Evolutionary conservation across 2,797 vertebrate genomes (phyloP).

Genomic region (Mareca strepera): DNA sequence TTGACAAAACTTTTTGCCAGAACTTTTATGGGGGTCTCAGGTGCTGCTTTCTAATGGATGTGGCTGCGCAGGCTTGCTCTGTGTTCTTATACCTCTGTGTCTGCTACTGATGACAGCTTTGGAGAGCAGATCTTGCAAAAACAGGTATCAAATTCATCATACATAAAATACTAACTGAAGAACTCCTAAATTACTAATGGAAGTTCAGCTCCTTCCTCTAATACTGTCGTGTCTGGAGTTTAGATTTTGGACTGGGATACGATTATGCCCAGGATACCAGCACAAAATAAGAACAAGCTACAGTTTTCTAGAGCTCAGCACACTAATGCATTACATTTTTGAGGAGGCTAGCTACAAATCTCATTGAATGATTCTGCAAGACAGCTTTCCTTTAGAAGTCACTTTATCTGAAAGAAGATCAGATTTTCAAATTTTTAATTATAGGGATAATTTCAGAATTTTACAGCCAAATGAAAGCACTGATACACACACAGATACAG

Average conservation of each 20-base stretch:
- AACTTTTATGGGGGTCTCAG: background rate
- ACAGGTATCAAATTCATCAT: background rate
- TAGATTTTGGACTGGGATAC: background rate
- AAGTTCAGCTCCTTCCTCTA: background rate
- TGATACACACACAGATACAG: background rate
- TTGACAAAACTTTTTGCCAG: background rate
- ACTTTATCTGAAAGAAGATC: background rate
- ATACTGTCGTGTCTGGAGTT: background rate
- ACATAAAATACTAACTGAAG: background rate
- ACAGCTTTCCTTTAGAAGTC: background rate
- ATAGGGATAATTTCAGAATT: constrained; percentile 13
- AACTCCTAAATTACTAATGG: background rate
- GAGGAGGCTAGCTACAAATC: background rate
- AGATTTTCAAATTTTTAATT: background rate
- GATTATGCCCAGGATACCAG: background rate
- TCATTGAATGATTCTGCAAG: background rate
- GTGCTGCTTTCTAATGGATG: background rate
- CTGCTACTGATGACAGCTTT: background rate
- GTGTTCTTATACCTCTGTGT: background rate
- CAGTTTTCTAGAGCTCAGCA: background rate
- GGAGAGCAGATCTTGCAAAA: background rate
- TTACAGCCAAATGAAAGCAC: constrained; percentile 25
- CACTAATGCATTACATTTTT: background rate
- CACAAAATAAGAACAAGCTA: background rate
- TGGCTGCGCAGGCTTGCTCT: background rate